These are phyloP conservation scores for Pantherophis guttatus DNA, from an alignment of 2,113 vertebrate species.

Conservation along the genomic window DNA sequence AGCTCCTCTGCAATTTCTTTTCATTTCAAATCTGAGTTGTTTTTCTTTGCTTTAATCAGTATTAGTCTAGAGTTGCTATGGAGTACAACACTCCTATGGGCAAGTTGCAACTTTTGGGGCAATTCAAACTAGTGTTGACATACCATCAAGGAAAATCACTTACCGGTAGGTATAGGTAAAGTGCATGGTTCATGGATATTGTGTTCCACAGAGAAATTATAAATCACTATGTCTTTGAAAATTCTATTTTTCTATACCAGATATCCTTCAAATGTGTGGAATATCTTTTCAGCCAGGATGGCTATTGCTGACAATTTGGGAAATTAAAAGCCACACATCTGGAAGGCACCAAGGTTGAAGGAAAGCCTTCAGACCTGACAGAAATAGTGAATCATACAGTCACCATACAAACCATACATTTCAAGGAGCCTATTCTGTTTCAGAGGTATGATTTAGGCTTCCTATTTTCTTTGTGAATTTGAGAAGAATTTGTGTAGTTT, in stretches of 20 bases:
- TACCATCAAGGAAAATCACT: neutral
- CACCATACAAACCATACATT: neutral
- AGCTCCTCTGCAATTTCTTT: neutral
- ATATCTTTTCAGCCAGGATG: neutral
- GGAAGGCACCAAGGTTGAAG: neutral
- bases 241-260: neutral
- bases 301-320: neutral
- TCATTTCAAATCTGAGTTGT: neutral
- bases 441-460: neutral
- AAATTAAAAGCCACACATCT: neutral
- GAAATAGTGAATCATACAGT: neutral
- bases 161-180: too few species aligned
- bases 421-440: neutral
- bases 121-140: neutral
- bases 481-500: neutral
- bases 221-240: neutral
- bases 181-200: neutral
- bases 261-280: neutral
- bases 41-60: neutral
- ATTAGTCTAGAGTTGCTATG: conserved; percentile 1
- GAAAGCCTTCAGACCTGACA: neutral
- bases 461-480: neutral
- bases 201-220: neutral
- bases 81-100: neutral
- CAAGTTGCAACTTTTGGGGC: neutral